Conservation (phyloP, 1,140 invertebrate genomes). For the Manduca sexta region DNA sequence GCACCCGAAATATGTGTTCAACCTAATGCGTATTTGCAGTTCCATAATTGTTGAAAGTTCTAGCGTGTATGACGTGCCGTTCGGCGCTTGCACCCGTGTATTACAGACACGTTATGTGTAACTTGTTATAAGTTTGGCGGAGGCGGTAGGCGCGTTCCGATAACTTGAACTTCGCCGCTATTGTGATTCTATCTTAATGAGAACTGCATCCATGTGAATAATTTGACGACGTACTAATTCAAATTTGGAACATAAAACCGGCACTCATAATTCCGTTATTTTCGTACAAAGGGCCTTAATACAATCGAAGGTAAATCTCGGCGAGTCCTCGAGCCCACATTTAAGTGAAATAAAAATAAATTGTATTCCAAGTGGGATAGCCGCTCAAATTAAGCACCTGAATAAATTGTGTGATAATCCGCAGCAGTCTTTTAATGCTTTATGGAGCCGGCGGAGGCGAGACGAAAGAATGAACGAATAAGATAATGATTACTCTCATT, state of each 20-base stretch:
- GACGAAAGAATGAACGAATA: conserved; percentile 54
- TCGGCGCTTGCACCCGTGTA: neutral
- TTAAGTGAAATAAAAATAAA: conserved; percentile 70
- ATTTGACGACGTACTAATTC: too few relatives aligned
- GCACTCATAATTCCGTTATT: neutral
- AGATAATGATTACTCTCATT: conserved; percentile 70
- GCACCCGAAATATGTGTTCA: conserved; percentile 47
- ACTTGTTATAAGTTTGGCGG: conserved; percentile 44
- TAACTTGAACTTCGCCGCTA: conserved; percentile 2
- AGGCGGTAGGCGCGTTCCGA: conserved; percentile 9
- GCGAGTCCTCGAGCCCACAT: conserved; percentile 30
- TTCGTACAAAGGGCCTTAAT: conserved; percentile 24
- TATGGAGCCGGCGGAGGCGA: conserved; percentile 42
- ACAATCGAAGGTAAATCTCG: conserved; percentile 54
- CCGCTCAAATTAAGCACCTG: conserved; percentile 70
- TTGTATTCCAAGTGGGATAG: conserved; percentile 59
- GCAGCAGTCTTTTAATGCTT: conserved; percentile 64
- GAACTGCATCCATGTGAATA: conserved; percentile 3
- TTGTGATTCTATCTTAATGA: conserved; percentile 9
- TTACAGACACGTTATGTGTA: conserved; percentile 26
- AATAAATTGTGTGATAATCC: conserved; percentile 73
- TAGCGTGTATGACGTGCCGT: conserved; percentile 13
- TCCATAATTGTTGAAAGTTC: conserved; percentile 50
- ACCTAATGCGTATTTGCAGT: conserved; percentile 57
- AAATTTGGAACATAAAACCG: too few relatives aligned